Evolutionary conservation across 2,113 vertebrate genomes (phyloP).

Genomic region (Embiotoca jacksoni): DNA sequence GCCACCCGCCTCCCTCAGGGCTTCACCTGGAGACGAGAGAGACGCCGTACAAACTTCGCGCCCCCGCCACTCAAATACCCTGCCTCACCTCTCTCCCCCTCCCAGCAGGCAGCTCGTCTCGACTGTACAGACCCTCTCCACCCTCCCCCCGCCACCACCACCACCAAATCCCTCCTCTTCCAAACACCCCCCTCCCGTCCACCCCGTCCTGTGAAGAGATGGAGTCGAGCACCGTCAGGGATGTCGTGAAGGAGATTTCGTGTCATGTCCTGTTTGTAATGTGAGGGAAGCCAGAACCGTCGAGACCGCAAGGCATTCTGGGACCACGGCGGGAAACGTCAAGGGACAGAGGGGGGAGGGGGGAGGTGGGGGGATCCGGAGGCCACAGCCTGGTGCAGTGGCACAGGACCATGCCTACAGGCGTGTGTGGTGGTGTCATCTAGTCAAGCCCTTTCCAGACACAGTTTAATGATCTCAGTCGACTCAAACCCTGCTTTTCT

Average conservation of each 20-base stretch:
- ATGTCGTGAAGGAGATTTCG: constrained; percentile 39
- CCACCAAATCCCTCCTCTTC: background rate
- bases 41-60: constrained; percentile 36
- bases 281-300: constrained; percentile 39
- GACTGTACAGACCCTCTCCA: constrained; percentile 67
- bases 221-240: constrained; percentile 18
- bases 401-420: constrained; percentile 20
- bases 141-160: background rate
- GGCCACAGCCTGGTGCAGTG: constrained; percentile 45
- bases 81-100: constrained; percentile 60
- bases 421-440: constrained; percentile 17
- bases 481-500: constrained; percentile 40
- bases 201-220: constrained; percentile 30
- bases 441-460: constrained; percentile 30
- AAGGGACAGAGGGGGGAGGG: background rate
- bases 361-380: background rate
- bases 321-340: constrained; percentile 30
- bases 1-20: constrained; percentile 46
- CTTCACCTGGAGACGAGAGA: constrained; percentile 42
- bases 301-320: constrained; percentile 39
- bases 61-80: constrained; percentile 33
- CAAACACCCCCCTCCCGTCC: background rate
- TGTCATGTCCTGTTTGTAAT: constrained; percentile 51
- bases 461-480: constrained; percentile 47
- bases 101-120: constrained; percentile 67